Evolutionary conservation across 2,888 invertebrate genomes (phyloP), one percentile per base, ranked within the genome.

Genomic region (Dynastes grantii): DNA sequence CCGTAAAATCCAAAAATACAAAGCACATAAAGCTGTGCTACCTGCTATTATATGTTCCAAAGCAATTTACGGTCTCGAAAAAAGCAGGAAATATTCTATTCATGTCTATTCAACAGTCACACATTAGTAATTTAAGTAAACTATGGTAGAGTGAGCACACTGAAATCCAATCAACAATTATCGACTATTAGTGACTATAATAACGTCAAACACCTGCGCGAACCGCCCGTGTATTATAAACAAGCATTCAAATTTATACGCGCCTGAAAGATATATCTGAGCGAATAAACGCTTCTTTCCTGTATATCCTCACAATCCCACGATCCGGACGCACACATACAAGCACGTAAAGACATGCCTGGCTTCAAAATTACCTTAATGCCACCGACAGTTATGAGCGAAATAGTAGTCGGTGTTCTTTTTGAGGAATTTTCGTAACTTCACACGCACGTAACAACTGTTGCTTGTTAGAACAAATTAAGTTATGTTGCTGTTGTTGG

Each of bases 171-270:
- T 81, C 78, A 78, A 70, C 80, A 82, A 83, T 82, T 81, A 81
- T 79, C 80, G 78, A 78, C 79, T 81, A 82, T 80, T 81, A 80
- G 81, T 68, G 78, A 76, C 77, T 80, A 80, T 82, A 78, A 81
- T 80, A 80, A 80, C 76, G 78, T 67, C 77, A 82, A 81, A 80
- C 83, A 83, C 83, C 83, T 83, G 83, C 79, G 73, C 76, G 45
- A 65, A 9, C 58, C 67, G 70, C 76, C 76, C 51, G 13, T 40
- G 27, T 64, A 71, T 76, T 75, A 61, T 75, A 61, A 76, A 79
- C 76, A 61, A 70, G 53, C 79, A 70, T 76, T 79, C 76, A 76
- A 76, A 79, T 76, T 71, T 76, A 70, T 76, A 70, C 58, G 49
- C 71, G 68, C 32, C 13, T 68, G 58, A 29, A 61, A 67, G 76